A percentile compares a stretch with the other conserved stretches of the same genome.
These are phyloP conservation scores for Lasioglossum marginatum DNA, from an alignment of 2,888 invertebrate genomes.

Conservation along the genomic window DNA sequence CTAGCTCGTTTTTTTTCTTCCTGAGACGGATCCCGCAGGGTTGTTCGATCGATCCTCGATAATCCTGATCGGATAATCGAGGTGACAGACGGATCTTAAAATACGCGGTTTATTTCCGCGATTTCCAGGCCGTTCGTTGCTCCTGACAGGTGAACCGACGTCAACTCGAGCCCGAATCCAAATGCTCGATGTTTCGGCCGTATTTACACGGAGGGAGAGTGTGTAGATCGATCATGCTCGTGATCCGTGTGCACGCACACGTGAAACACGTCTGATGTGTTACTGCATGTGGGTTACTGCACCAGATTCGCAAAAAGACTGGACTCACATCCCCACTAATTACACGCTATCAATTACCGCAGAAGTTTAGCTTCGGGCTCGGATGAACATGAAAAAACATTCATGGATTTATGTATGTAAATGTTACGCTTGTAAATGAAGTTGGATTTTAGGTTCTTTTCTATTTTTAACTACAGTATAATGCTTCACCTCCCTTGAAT, in stretches of 20 bases:
- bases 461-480: too few species aligned
- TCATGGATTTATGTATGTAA: too few species aligned
- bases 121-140: constrained; percentile 30
- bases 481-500: too few species aligned
- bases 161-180: constrained; percentile 31
- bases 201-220: constrained; percentile 2
- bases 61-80: not conserved
- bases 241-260: not conserved
- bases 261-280: not conserved
- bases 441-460: too few species aligned
- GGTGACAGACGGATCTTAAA: constrained; percentile 25
- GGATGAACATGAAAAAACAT: not conserved
- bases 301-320: not conserved
- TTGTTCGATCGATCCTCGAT: constrained; percentile 3
- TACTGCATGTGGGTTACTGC: too few species aligned
- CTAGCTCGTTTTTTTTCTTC: not conserved
- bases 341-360: not conserved
- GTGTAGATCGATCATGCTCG: not conserved
- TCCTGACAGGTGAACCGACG: constrained; percentile 51
- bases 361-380: not conserved
- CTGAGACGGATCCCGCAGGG: not conserved
- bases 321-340: not conserved
- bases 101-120: constrained; percentile 43
- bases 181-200: constrained; percentile 26
- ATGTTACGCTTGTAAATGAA: too few species aligned